Percentiles rank a stretch among this genome's conserved stretches.
These are phyloP conservation scores for Hemiscyllium ocellatum DNA, from an alignment of 2,113 vertebrate genomes.

Conservation along the genomic window DNA sequence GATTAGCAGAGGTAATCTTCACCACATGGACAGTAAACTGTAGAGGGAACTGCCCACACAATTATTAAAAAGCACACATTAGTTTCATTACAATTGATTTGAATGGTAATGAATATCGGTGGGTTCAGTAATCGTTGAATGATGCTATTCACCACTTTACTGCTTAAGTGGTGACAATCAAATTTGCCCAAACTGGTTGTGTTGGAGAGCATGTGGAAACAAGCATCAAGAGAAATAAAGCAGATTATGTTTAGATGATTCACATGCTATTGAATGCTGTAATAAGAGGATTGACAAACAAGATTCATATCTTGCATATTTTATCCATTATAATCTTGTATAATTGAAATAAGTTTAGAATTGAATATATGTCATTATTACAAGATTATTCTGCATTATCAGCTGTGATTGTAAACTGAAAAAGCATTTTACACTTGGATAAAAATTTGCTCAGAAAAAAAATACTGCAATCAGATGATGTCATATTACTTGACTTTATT, in stretches of 20 bases:
- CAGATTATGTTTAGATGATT: neutral
- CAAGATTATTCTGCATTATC: neutral
- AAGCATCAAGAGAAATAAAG: neutral
- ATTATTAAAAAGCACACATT: neutral
- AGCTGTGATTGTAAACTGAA: neutral
- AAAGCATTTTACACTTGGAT: neutral
- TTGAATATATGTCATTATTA: neutral
- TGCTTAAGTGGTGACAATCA: neutral
- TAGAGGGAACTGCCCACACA: too few relatives aligned
- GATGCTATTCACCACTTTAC: neutral
- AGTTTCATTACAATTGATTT: neutral
- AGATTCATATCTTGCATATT: neutral
- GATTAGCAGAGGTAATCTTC: neutral
- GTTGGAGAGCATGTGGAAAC: neutral
- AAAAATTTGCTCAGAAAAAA: neutral
- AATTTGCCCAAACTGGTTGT: neutral
- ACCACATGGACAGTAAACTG: neutral
- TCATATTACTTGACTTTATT: slow-evolving; percentile 29
- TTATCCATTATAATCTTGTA: neutral
- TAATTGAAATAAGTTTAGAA: neutral
- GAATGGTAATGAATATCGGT: neutral
- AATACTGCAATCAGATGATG: neutral
- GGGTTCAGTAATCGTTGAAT: neutral
- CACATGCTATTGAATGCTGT: neutral
- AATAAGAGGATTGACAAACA: neutral